Evolutionary conservation across 2,113 vertebrate genomes (phyloP).

Genomic region (Dromaius novaehollandiae): DNA sequence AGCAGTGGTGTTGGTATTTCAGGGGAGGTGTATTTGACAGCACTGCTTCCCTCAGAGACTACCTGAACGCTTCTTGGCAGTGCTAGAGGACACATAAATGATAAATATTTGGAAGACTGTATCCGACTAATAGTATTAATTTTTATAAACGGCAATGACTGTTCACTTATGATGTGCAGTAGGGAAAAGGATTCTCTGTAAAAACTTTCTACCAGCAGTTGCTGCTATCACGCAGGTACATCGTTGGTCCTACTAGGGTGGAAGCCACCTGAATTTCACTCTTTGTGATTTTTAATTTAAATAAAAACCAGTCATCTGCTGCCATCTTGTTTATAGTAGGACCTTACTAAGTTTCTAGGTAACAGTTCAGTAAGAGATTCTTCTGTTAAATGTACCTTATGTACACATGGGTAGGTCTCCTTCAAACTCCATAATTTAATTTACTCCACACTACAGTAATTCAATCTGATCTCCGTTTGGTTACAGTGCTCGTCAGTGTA

Average conservation of each 20-base stretch:
- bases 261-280: not conserved
- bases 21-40: not conserved
- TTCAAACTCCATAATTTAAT: slow-evolving; percentile 18
- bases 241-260: not conserved
- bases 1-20: not conserved
- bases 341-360: not conserved
- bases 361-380: not conserved
- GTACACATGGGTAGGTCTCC: not conserved
- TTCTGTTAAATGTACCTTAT: not conserved
- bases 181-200: not conserved
- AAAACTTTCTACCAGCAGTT: not conserved
- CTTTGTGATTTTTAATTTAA: slow-evolving; percentile 19
- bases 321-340: not conserved
- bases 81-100: not conserved
- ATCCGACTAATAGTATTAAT: not conserved
- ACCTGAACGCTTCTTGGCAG: not conserved
- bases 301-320: not conserved
- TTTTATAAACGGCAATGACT: not conserved
- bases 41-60: not conserved
- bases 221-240: not conserved
- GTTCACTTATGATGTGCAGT: not conserved
- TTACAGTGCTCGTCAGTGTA: not conserved
- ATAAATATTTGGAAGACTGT: not conserved
- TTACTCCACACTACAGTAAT: slow-evolving; percentile 33
- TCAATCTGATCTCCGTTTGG: slow-evolving; percentile 15